phyloP scores from a whole-genome alignment of 2,888 invertebrate genomes.

The Polia nebulosa region DNA sequence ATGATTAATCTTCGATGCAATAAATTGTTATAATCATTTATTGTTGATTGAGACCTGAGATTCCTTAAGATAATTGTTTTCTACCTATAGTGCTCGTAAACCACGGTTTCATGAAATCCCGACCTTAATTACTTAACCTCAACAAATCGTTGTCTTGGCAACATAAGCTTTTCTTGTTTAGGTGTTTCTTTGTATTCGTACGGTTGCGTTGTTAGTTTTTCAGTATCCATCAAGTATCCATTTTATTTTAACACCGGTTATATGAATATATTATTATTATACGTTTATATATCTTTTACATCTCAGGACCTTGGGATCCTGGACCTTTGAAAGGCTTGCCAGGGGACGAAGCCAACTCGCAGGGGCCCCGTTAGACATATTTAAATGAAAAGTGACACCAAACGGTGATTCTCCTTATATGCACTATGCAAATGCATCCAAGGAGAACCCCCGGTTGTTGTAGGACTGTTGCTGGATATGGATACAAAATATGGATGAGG shows the following conservation, averaged over 20 bases:
- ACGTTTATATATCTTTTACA: too few species aligned
- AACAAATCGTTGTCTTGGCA: slow-evolving; percentile 2
- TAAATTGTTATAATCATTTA: slow-evolving; percentile 13
- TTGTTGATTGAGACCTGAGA: neutral
- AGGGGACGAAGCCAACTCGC: too few species aligned
- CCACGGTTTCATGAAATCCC: neutral
- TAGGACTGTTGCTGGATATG: too few species aligned
- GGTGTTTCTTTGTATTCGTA: neutral
- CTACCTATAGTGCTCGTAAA: slow-evolving; percentile 20
- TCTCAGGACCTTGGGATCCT: too few species aligned
- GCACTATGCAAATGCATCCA: too few species aligned
- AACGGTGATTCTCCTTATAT: too few species aligned
- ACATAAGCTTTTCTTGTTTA: neutral
- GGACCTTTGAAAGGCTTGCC: too few species aligned
- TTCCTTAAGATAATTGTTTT: neutral
- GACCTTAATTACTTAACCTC: neutral
- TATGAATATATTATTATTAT: neutral
- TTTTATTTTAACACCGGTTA: neutral
- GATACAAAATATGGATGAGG: too few species aligned
- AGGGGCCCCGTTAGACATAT: too few species aligned
- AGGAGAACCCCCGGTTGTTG: too few species aligned
- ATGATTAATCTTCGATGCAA: slow-evolving; percentile 2
- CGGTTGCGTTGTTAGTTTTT: neutral
- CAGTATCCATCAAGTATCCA: neutral
- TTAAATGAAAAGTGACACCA: too few species aligned